phyloP scores from a whole-genome alignment of 2,113 vertebrate genomes.

The Rhinoderma darwinii region DNA sequence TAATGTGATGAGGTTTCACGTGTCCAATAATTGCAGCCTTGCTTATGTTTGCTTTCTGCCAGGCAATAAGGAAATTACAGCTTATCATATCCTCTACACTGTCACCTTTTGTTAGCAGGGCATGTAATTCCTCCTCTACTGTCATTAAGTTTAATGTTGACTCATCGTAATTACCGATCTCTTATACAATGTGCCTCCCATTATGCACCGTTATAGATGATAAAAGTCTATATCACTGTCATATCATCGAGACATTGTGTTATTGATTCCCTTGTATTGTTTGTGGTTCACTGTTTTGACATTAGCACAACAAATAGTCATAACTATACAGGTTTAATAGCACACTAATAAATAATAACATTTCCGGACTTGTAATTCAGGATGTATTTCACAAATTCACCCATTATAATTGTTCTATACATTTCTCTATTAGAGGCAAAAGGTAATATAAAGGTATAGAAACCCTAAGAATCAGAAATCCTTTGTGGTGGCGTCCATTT shows the following conservation, averaged over 20 bases:
- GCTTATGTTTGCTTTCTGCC: conserved; percentile 13
- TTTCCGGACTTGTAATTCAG: neutral
- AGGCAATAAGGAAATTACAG: neutral
- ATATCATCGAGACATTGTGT: neutral
- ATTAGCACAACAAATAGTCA: neutral
- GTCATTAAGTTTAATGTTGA: conserved; percentile 3
- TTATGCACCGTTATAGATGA: neutral
- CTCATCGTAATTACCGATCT: conserved; percentile 11
- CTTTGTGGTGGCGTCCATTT: neutral
- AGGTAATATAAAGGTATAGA: neutral
- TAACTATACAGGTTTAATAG: neutral
- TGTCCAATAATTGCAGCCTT: neutral
- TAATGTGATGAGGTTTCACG: neutral
- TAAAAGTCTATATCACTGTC: neutral
- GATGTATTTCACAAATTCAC: neutral
- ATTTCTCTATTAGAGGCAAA: neutral
- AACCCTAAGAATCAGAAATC: neutral
- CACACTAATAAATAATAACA: neutral
- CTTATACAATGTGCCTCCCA: neutral
- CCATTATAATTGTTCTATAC: too few species aligned
- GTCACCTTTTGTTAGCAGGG: conserved; percentile 1
- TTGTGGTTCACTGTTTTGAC: neutral
- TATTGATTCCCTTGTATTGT: conserved; percentile 35
- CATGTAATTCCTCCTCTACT: neutral
- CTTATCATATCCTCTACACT: neutral